These are phyloP conservation scores for Papilio dardanus DNA, from an alignment of 1,140 invertebrate genomes.

Conservation along the genomic window DNA sequence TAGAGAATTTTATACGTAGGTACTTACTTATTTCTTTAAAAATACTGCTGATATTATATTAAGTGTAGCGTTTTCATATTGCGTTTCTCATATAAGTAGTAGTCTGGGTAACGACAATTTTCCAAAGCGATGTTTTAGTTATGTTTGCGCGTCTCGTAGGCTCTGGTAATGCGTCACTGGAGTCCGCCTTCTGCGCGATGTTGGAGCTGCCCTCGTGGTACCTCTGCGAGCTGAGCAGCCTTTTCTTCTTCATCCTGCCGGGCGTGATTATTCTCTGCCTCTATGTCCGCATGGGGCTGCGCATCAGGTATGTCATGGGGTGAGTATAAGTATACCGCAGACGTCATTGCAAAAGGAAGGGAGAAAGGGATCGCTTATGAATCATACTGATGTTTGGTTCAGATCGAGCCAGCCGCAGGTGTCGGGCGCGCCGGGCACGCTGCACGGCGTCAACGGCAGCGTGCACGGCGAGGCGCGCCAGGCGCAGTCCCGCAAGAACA, in stretches of 20 bases:
- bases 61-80: background rate
- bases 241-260: constrained; percentile 93
- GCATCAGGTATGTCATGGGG: constrained; percentile 85
- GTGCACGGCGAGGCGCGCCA: constrained; percentile 86
- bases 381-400: background rate
- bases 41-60: background rate
- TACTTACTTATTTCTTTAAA: background rate
- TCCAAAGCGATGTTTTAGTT: background rate
- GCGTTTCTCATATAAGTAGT: background rate
- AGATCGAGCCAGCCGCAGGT: constrained; percentile 72
- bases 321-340: constrained; percentile 56
- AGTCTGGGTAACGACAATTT: background rate
- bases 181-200: constrained; percentile 91
- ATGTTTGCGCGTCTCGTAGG: constrained; percentile 50
- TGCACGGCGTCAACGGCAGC: constrained; percentile 84
- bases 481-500: constrained; percentile 87
- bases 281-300: constrained; percentile 90
- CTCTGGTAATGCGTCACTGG: constrained; percentile 79
- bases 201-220: constrained; percentile 85
- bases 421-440: constrained; percentile 68
- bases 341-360: background rate
- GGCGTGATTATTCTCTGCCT: constrained; percentile 90
- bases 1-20: background rate
- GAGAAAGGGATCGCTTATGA: background rate
- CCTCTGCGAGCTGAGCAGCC: constrained; percentile 90